A percentile compares a stretch with the other conserved stretches of the same genome.
phyloP scores from a whole-genome alignment of 1,140 invertebrate species.

The Drosophila serrata region DNA sequence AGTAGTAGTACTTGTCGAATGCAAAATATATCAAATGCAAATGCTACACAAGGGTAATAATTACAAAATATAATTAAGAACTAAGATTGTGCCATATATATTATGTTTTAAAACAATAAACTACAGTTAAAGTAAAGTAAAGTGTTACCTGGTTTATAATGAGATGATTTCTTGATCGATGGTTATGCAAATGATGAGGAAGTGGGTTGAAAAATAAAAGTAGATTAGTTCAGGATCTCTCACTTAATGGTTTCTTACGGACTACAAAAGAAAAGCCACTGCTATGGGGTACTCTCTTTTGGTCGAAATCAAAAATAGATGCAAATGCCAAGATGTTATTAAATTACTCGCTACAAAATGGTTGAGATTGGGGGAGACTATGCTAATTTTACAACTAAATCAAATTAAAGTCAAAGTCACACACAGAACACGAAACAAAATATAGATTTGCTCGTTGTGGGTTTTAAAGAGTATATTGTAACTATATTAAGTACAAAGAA shows the following conservation, averaged over 20 bases:
- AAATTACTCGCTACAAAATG: slow-evolving; percentile 43
- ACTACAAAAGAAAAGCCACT: slow-evolving; percentile 20
- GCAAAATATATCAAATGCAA: slow-evolving; percentile 76
- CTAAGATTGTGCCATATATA: slow-evolving; percentile 42
- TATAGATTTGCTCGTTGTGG: slow-evolving; percentile 21
- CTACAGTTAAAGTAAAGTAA: slow-evolving; percentile 44
- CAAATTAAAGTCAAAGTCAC: slow-evolving; percentile 39
- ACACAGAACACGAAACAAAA: slow-evolving; percentile 39
- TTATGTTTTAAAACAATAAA: slow-evolving; percentile 35
- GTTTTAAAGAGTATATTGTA: slow-evolving; percentile 15
- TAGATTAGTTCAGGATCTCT: slow-evolving; percentile 23
- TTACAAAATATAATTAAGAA: slow-evolving; percentile 67
- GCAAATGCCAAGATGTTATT: slow-evolving; percentile 36
- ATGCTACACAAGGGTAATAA: slow-evolving; percentile 72
- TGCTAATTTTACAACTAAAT: slow-evolving; percentile 32
- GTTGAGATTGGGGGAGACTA: slow-evolving; percentile 37
- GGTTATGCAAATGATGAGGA: slow-evolving; percentile 26
- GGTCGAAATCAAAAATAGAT: slow-evolving; percentile 20
- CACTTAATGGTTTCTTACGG: slow-evolving; percentile 8
- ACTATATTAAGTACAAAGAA: slow-evolving; percentile 65
- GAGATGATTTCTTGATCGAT: slow-evolving; percentile 24
- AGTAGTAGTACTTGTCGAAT: slow-evolving; percentile 39
- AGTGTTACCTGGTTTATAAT: slow-evolving; percentile 39
- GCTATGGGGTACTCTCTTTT: slow-evolving; percentile 4
- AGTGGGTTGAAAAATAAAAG: neutral